Conservation (phyloP, 2,113 vertebrate species). For the Oryctolagus cuniculus region DNA sequence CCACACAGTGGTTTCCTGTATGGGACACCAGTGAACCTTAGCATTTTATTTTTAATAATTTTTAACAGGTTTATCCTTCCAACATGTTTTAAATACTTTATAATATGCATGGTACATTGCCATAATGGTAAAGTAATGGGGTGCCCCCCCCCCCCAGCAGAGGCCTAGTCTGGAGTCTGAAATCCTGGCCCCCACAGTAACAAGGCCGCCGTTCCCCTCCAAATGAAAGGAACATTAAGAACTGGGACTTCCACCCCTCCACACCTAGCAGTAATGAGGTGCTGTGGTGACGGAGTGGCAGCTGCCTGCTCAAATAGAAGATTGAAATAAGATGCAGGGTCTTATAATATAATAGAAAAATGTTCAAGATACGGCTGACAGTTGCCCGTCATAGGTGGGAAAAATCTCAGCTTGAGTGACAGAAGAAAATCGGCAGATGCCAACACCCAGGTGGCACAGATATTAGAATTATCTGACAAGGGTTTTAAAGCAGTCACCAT, state of each 20-base stretch:
- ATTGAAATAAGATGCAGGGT: not conserved
- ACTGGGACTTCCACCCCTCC: not conserved
- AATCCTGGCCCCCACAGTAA: not conserved
- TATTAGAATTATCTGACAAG: slow-evolving; percentile 31
- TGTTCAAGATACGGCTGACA: not conserved
- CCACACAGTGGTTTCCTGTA: not conserved
- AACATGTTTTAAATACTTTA: not conserved
- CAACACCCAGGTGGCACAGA: slow-evolving; percentile 15
- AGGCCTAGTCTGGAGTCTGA: not conserved
- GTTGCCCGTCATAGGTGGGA: not conserved
- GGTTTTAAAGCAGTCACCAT: slow-evolving; percentile 11
- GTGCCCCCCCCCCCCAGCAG: not conserved
- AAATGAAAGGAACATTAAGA: not conserved
- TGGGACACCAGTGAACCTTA: not conserved
- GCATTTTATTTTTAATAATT: not conserved
- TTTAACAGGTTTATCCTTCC: not conserved
- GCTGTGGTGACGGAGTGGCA: not conserved
- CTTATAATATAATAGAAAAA: not conserved
- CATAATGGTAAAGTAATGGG: not conserved
- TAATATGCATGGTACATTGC: not conserved
- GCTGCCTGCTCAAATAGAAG: not conserved
- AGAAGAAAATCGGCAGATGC: slow-evolving; percentile 29
- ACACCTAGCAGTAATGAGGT: not conserved
- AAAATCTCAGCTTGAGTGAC: slow-evolving; percentile 24
- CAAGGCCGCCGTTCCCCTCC: fast-evolving